Evolutionary conservation across 2,888 invertebrate genomes (phyloP).

Genomic region (Exephanes ischioxanthus): DNA sequence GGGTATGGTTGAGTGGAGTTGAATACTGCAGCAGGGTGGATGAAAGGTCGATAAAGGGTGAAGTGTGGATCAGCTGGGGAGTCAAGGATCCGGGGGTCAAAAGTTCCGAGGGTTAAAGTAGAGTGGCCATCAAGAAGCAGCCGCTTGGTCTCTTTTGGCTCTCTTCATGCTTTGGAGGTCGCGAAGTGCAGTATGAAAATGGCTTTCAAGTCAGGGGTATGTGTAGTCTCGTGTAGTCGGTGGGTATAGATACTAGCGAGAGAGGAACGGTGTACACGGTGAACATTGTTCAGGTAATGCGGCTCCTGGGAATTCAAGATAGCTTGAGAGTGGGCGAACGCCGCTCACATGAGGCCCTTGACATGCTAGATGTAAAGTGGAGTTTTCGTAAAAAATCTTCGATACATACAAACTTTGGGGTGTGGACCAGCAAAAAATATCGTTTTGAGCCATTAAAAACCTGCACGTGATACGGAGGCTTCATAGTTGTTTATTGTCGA

Average conservation of each 20-base stretch:
- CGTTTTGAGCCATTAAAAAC: too few relatives aligned
- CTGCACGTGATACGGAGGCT: too few relatives aligned
- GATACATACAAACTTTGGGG: too few relatives aligned
- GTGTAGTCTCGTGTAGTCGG: not conserved
- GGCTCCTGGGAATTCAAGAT: not conserved
- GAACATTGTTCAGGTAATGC: not conserved
- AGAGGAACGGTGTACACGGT: not conserved
- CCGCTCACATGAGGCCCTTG: not conserved
- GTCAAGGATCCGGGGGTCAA: constrained; percentile 21
- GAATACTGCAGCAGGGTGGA: constrained; percentile 1
- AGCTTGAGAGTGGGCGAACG: not conserved
- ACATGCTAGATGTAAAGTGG: too few relatives aligned
- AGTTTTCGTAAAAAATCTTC: too few relatives aligned
- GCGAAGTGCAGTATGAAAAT: constrained; percentile 30
- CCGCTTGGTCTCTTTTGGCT: not conserved
- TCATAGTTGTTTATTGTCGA: too few relatives aligned
- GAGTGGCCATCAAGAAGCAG: constrained; percentile 18
- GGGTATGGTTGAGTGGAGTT: constrained; percentile 5
- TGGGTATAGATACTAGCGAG: not conserved
- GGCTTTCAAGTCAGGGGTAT: not conserved
- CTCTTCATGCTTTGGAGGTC: not conserved
- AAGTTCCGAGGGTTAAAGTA: constrained; percentile 42
- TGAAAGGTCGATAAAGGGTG: constrained; percentile 51
- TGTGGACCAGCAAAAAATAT: too few relatives aligned
- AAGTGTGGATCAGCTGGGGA: constrained; percentile 37